A percentile compares a stretch with the other conserved stretches of the same genome.
Evolutionary conservation across 2,888 invertebrate species (phyloP).

Genomic region (Eupithecia vulgata): DNA sequence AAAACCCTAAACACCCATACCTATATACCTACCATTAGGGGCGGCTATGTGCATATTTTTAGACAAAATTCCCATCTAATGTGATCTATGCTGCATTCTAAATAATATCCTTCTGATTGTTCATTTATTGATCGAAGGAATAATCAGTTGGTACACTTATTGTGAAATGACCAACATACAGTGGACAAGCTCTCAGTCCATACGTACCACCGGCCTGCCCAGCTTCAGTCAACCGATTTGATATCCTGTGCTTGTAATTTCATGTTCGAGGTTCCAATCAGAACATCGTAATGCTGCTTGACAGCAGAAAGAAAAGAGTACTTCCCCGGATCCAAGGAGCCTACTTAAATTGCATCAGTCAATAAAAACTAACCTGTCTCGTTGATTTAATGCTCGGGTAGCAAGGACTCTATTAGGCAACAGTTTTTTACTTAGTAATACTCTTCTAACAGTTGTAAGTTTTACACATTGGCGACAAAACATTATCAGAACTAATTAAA

Average conservation of each 20-base stretch:
- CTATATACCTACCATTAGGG: no score
- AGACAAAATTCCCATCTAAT: not conserved
- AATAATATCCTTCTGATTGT: not conserved
- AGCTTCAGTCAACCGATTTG: not conserved
- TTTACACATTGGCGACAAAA: conserved; percentile 61
- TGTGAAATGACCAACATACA: not conserved
- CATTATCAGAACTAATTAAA: conserved; percentile 52
- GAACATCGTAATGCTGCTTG: not conserved
- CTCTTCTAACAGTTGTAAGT: conserved; percentile 57
- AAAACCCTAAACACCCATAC: no score
- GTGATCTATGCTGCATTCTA: not conserved
- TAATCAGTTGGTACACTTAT: not conserved
- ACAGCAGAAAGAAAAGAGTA: not conserved
- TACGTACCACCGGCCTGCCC: not conserved
- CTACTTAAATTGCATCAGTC: not conserved
- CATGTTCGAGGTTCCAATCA: not conserved
- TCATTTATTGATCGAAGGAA: not conserved
- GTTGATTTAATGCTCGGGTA: conserved; percentile 34
- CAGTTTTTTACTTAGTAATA: conserved; percentile 49
- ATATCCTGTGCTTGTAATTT: not conserved
- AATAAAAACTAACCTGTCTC: conserved; percentile 52
- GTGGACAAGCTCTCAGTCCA: no score
- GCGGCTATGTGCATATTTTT: not conserved
- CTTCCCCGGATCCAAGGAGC: not conserved
- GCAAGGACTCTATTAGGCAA: conserved; percentile 45